A percentile compares a stretch with the other conserved stretches of the same genome.
phyloP scores from a whole-genome alignment of 2,113 vertebrate genomes.

The Tetrax tetrax region DNA sequence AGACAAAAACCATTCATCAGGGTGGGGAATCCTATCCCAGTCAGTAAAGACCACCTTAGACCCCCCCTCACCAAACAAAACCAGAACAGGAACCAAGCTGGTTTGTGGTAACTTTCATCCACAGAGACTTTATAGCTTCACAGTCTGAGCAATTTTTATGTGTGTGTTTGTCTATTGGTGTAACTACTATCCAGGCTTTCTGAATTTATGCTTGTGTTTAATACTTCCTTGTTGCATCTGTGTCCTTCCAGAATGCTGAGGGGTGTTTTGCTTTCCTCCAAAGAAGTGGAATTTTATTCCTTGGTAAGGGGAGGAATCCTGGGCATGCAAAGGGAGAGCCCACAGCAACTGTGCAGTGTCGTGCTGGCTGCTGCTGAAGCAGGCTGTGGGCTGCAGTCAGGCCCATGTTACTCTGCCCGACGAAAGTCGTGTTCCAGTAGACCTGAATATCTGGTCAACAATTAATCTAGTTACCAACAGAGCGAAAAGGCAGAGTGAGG shows the following conservation, averaged over 20 bases:
- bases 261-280: neutral
- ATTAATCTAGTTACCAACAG: neutral
- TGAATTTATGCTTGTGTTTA: neutral
- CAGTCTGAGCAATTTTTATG: neutral
- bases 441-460: neutral
- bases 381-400: rapidly evolving
- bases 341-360: neutral
- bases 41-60: neutral
- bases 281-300: neutral
- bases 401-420: rapidly evolving
- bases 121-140: neutral
- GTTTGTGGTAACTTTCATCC: neutral
- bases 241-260: neutral
- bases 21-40: neutral
- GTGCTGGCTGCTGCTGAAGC: neutral
- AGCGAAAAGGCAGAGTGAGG: neutral
- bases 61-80: no score
- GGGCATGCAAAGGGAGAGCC: neutral
- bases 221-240: neutral
- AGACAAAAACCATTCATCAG: neutral
- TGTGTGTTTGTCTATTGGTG: neutral
- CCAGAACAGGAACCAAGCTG: neutral
- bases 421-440: neutral
- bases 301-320: neutral
- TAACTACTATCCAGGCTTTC: neutral